phyloP scores from a whole-genome alignment of 2,888 invertebrate species.

The Melitaea athalia region DNA sequence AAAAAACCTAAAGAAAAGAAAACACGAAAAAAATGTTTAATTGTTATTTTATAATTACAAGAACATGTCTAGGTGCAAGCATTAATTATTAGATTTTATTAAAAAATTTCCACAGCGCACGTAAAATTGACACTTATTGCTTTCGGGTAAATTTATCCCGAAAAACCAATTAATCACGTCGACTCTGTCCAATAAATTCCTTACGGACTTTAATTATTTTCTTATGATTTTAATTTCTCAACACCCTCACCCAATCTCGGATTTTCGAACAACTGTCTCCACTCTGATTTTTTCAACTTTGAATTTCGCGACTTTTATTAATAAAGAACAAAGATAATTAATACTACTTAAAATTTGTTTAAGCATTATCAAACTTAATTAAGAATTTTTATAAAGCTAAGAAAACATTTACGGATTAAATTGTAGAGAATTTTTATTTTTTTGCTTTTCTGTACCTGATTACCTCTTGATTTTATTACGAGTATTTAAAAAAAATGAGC shows the following conservation, averaged over 20 bases:
- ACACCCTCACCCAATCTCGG: constrained; percentile 48
- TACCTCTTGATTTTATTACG: no score
- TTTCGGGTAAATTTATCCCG: constrained; percentile 64
- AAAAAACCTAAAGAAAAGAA: no score
- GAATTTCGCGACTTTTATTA: constrained; percentile 75
- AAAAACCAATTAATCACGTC: constrained; percentile 81
- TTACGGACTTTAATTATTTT: constrained; percentile 82
- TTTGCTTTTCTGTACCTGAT: not conserved
- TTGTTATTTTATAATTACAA: constrained; percentile 1
- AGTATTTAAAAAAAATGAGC: no score
- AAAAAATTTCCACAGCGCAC: constrained; percentile 63
- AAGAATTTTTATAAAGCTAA: constrained; percentile 50
- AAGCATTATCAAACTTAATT: constrained; percentile 73
- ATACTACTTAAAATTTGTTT: constrained; percentile 82
- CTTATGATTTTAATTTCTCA: constrained; percentile 81
- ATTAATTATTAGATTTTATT: constrained; percentile 68
- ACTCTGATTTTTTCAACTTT: constrained; percentile 52
- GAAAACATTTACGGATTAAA: constrained; percentile 12
- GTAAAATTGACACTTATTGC: constrained; percentile 82
- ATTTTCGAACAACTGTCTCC: constrained; percentile 65
- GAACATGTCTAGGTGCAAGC: constrained; percentile 31
- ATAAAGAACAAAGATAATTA: constrained; percentile 78
- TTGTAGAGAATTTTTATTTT: not conserved
- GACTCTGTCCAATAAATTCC: constrained; percentile 79
- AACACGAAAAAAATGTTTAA: not conserved